Conservation (phyloP, 2,888 invertebrate genomes). For the Heteromurus nitidus region DNA sequence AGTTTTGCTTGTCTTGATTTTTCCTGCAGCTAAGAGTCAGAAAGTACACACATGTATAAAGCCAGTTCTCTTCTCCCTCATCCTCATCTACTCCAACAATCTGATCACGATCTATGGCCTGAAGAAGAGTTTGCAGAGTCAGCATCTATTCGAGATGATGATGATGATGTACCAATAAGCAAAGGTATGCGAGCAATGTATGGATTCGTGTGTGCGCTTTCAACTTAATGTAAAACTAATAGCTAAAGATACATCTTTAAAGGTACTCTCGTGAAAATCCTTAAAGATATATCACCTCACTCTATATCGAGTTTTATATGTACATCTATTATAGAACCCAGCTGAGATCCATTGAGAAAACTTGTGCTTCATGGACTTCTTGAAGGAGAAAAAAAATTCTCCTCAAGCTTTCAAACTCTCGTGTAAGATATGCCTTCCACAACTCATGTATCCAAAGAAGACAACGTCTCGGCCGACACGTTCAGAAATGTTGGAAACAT, state of each 20-base stretch:
- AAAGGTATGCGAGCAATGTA: slow-evolving; percentile 9
- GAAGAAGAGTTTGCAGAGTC: slow-evolving; percentile 43
- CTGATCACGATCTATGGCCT: slow-evolving; percentile 48
- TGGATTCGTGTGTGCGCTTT: neutral
- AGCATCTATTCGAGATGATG: slow-evolving; percentile 6
- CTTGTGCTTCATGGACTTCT: neutral
- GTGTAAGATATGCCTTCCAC: neutral
- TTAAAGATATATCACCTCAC: neutral
- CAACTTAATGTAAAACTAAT: neutral
- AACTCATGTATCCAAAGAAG: neutral
- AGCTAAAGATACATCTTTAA: neutral
- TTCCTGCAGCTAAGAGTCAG: no score
- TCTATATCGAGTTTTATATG: slow-evolving; percentile 7
- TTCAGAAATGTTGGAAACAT: slow-evolving; percentile 19
- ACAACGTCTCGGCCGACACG: slow-evolving; percentile 10
- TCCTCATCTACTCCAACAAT: slow-evolving; percentile 37
- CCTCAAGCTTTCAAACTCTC: slow-evolving; percentile 5
- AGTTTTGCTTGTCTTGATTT: slow-evolving; percentile 38
- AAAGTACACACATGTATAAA: no score
- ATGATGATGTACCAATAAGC: neutral
- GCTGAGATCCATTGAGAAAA: no score
- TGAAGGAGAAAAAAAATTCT: neutral
- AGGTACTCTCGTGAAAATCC: neutral
- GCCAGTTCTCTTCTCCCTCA: neutral
- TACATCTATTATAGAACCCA: slow-evolving; percentile 9